Percentiles rank a stretch among this genome's conserved stretches.
These are phyloP conservation scores for Drosophila repleta DNA, from an alignment of 1,140 invertebrate genomes.

Conservation along the genomic window DNA sequence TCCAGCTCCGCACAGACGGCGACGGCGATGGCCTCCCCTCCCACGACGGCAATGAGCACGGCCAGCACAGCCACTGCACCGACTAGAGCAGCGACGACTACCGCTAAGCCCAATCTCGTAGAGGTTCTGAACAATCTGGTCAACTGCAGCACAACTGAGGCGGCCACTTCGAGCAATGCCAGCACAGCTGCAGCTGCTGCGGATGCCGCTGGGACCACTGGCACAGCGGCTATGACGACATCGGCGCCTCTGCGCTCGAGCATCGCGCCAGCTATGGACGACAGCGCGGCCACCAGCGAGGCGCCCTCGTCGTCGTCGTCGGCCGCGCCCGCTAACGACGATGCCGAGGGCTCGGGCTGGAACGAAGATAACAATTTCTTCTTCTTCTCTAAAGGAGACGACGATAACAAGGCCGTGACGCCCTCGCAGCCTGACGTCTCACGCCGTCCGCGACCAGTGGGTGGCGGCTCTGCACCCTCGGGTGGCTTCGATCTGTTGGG, in stretches of 20 bases:
- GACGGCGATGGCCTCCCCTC: not conserved
- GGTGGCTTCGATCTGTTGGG: slow-evolving; percentile 73
- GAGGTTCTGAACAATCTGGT: slow-evolving; percentile 16
- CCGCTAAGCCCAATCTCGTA: no score
- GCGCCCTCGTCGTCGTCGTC: slow-evolving; percentile 23
- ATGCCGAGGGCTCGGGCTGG: slow-evolving; percentile 83
- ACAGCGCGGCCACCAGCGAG: slow-evolving; percentile 20
- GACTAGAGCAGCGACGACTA: not conserved
- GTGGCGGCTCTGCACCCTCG: slow-evolving; percentile 16
- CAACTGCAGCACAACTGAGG: slow-evolving; percentile 1
- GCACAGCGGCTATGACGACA: slow-evolving; percentile 43
- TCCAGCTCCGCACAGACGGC: not conserved
- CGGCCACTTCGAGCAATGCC: no score
- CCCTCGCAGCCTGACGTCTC: slow-evolving; percentile 52
- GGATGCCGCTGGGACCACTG: not conserved
- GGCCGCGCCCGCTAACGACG: slow-evolving; percentile 50
- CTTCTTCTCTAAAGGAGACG: slow-evolving; percentile 43
- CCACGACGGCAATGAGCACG: no score
- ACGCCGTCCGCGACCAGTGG: slow-evolving; percentile 62
- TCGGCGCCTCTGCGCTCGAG: slow-evolving; percentile 48
- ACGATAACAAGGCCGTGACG: slow-evolving; percentile 22
- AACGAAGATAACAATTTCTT: slow-evolving; percentile 50
- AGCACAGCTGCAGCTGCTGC: not conserved
- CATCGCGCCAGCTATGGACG: slow-evolving; percentile 32
- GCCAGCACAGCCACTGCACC: not conserved